Base-by-base conservation (phyloP, 2,797 vertebrate species). In the Enteromius fasciolatus region DNA sequence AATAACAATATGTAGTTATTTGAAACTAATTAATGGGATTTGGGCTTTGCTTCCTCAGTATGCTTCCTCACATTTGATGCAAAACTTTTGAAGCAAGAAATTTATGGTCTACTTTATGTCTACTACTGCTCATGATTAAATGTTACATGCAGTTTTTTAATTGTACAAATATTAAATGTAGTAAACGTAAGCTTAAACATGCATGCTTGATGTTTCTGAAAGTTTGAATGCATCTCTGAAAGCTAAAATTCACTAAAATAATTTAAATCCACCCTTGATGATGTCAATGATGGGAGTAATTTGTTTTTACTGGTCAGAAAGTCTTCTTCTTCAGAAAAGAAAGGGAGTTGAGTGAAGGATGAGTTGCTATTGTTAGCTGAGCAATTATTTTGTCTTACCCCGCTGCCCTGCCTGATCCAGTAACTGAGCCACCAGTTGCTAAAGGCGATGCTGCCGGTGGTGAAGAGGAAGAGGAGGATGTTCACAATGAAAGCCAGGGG, bases 351-450 rank as follows among this genome's bases (percentile, higher is more conserved):
- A 31, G 70, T 2, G 70, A 73, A 18, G 5, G 7, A 10, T 2
- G 70, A 33, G 0, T 33, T 73, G 44, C 18, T 63, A 25, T 10
- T 59, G 76, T 20, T 64, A 39, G 41, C 59, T 54, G 25, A 67
- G 5, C 20, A 20, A 44, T 25, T 23, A 17, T 4, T 48, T 50
- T 36, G 31, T 20, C 96, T 96, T 88, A 96, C 96, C 92, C 95
- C 95, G 1, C 90, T 93, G 89, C 96, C 96, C 89, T 96, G 95
- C 46, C 87, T 89, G 89, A 97, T 92, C 96, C 96, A 97, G 85
- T 95, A 73, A 86, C 95, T 97, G 82, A 96, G 93, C 95, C 96
- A 96, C 96, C 95, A 96, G 90, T 95, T 95, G 87, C 90, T 94
- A 90, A 96, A 97, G 69, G 92, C 93, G 52, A 95, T 89, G 87